phyloP scores from a whole-genome alignment of 2,888 invertebrate species.

The Pollenia labialis region DNA sequence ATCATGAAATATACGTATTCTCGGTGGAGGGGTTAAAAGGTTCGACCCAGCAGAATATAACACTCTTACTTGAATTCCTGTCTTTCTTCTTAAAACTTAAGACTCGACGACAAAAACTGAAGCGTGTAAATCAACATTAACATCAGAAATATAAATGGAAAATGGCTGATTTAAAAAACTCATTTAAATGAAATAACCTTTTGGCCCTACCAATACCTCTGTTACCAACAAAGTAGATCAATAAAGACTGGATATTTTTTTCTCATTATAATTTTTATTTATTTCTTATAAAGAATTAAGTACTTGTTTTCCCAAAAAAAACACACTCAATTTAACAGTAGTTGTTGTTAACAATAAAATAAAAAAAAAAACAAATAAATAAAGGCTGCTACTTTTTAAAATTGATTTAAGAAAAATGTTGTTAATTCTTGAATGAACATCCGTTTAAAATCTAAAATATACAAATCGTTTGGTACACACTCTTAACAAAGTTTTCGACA shows the following conservation, averaged over 20 bases:
- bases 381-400: conserved; percentile 4
- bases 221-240: not conserved
- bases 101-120: too few relatives aligned
- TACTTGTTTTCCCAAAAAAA: conserved; percentile 25
- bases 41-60: too few relatives aligned
- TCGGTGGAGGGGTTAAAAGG: too few relatives aligned
- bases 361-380: not conserved
- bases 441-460: conserved; percentile 30
- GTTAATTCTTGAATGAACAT: conserved; percentile 36
- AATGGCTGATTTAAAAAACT: too few relatives aligned
- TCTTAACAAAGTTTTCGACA: conserved; percentile 18
- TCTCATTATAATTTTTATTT: not conserved
- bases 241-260: conserved; percentile 15
- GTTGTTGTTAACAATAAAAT: conserved; percentile 43
- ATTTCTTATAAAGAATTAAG: conserved; percentile 11
- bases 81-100: too few relatives aligned
- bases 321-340: conserved; percentile 62
- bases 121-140: too few relatives aligned
- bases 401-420: not conserved
- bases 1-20: too few relatives aligned
- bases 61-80: too few relatives aligned
- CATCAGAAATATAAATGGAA: too few relatives aligned
- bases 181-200: not conserved
- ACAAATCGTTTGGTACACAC: not conserved
- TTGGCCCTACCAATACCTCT: not conserved